Base-by-base conservation (phyloP, 2,797 vertebrate genomes). In the Dicrostonyx torquatus region DNA sequence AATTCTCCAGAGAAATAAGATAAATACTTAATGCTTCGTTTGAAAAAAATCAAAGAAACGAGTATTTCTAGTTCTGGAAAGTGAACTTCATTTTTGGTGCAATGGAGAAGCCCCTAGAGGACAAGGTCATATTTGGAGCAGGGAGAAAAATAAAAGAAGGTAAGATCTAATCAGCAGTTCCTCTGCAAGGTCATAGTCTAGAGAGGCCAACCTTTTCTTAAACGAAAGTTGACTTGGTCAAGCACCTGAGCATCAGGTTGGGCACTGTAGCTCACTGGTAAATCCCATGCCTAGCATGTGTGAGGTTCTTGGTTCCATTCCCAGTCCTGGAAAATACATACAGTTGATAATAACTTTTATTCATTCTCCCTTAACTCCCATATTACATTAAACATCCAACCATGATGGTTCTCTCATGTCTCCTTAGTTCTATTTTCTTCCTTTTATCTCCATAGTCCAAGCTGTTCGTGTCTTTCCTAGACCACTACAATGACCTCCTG, bases 11-110 rank as follows among this genome's bases (percentile, higher is more conserved):
- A 98, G 98, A 98, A 94, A 97, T 97, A 93, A 97, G 96, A 98
- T 97, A 98, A 98, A 98, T 97, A 96, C 96, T 95, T 98, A 62
- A 88, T 97, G 97, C 97, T n/a, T 34, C 14, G 1, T 6, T 17
- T 34, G 86, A 91, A 92, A 97, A 70, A 95, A 89, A 97, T n/a
- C 92, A 26, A 75, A 58, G 93, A 94, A 98, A 97, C 97, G 98
- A 98, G 97, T 98, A 98, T 98, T 98, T 98, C 97, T 96, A 98
- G 97, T 98, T 97, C 97, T 78, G 73, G 98, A 97, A 98, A 98
- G 97, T 97, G 97, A 98, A 95, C 98, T 98, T 98, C 48, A 96
- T 95, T 97, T 97, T 97, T 91, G 88, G 78, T 91, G 93, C 98
- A 98, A 98, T 98, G 98, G 95, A 98, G 96, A 98, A 97, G 83